Evolutionary conservation across 2,888 invertebrate genomes (phyloP), one percentile per base, ranked within the genome.

Genomic region (Trichacis sp.): DNA sequence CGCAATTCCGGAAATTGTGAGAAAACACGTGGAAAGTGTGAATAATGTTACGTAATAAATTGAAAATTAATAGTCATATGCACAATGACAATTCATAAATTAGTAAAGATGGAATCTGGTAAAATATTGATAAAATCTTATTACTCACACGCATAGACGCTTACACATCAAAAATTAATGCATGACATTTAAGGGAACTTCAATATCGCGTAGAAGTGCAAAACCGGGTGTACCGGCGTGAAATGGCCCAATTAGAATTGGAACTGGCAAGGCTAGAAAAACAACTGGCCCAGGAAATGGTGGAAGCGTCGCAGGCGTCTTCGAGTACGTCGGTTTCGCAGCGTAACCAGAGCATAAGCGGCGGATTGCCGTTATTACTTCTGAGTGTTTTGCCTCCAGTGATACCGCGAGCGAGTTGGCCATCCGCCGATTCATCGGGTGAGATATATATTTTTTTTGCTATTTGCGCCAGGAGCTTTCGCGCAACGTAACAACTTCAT

Each of bases 171-270:
- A n/a, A n/a, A n/a, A n/a, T n/a, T n/a, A n/a, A n/a, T n/a, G n/a
- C n/a, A n/a, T n/a, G n/a, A n/a, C n/a, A n/a, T n/a, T 66, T 49
- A 78, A 78, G 81, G 72, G 96, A 96, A 77, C 85, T 93, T 12
- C 91, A 93, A 77, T 94, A 94, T 82, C 87, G 96, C 59, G 93
- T 95, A 46, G 95, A 96, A 84, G 93, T 96, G 52, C 96, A 96
- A 85, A 96, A 96, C 85, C 90, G 92, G 72, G 96, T 95, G 3
- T 96, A 95, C 81, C 91, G 91, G 78, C 88, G 92, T 70, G 94
- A 96, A 82, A 89, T 96, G 69, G 90, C 91, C 6, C 90, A 91
- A 12, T 82, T 94, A 47, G 94, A 95, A 80, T 88, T 89, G 48
- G 94, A 95, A 84, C 92, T 94, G 49, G 88, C 89, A 6, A 88